Evolutionary conservation across 1,140 invertebrate species (phyloP), one percentile per base, ranked within the genome.

Genomic region (Drepana arcuata): DNA sequence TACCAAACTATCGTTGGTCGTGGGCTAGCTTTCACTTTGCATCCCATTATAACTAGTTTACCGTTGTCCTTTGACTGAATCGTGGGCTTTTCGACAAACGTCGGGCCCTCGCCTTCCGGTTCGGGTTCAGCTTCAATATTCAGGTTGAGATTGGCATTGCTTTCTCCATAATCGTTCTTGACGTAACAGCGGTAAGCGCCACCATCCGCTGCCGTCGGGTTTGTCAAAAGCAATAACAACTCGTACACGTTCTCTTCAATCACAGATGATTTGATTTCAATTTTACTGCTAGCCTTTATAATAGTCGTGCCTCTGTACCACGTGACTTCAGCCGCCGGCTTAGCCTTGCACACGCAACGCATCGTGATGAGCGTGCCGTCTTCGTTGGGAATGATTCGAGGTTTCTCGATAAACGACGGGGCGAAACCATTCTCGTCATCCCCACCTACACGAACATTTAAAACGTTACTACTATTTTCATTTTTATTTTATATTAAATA

Each of bases 121-220:
- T 96, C 94, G 1, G 93, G 91, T 64, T 95, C 95, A 7, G 94
- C 95, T 84, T 98, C 95, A 72, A 99, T 99, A 80, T 99, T 99
- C 29, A 99, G 84, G 69, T 98, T 99, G 3, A 99, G 87, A 84
- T 99, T 99, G 24, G 98, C 98, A 79, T 98, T 99, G 48, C 95
- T 96, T 86, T 99, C 97, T 33, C 98, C 98, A 71, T 91, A 93
- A 77, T 97, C 95, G 78, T 99, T 99, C 78, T 95, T 91, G 6
- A 98, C 96, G 74, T 97, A 93, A 84, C 97, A 99, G 69, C 96
- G 92, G 85, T 99, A 99, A 36, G 95, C 95, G 26, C 98, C 98
- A 66, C 96, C 96, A 85, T 99, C 98, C 44, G 93, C 90, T 63
- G 91, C 93, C 32, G 93, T 88, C 36, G 98, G 97, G 83, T 99